Evolutionary conservation across 2,888 invertebrate genomes (phyloP).

Genomic region (Lissocephala sabroskyi): DNA sequence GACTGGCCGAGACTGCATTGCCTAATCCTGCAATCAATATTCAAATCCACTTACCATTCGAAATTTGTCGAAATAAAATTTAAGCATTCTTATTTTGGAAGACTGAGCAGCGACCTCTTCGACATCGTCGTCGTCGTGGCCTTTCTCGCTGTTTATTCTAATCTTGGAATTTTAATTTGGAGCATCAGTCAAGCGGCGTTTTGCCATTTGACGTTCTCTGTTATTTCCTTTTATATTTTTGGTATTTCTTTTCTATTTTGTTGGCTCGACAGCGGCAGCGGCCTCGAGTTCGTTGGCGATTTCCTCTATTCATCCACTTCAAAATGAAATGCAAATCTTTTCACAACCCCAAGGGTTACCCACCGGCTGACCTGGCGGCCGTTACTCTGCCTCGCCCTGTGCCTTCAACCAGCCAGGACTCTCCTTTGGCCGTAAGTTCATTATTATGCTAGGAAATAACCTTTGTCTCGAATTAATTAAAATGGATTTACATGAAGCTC

Average conservation of each 20-base stretch:
- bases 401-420: background rate
- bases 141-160: slow-evolving; percentile 55
- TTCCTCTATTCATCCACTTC: slow-evolving; percentile 56
- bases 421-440: slow-evolving; percentile 31
- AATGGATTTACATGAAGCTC: slow-evolving; percentile 67
- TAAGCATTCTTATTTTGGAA: too few relatives aligned
- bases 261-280: too few relatives aligned
- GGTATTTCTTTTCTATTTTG: too few relatives aligned
- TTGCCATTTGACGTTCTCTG: too few relatives aligned
- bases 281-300: slow-evolving; percentile 4
- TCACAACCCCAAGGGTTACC: background rate
- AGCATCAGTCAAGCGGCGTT: slow-evolving; percentile 42
- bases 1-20: too few relatives aligned
- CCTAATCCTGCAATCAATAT: slow-evolving; percentile 53
- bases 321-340: slow-evolving; percentile 66
- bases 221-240: too few relatives aligned
- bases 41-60: slow-evolving; percentile 60
- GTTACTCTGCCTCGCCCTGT: background rate
- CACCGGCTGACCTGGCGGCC: background rate
- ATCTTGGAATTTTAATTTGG: slow-evolving; percentile 56
- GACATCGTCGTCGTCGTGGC: too few relatives aligned
- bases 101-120: too few relatives aligned
- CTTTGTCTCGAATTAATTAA: slow-evolving; percentile 68
- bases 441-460: slow-evolving; percentile 59
- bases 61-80: slow-evolving; percentile 58